These are phyloP conservation scores for Tupaia tana DNA, from an alignment of 2,113 vertebrate genomes.

Conservation along the genomic window DNA sequence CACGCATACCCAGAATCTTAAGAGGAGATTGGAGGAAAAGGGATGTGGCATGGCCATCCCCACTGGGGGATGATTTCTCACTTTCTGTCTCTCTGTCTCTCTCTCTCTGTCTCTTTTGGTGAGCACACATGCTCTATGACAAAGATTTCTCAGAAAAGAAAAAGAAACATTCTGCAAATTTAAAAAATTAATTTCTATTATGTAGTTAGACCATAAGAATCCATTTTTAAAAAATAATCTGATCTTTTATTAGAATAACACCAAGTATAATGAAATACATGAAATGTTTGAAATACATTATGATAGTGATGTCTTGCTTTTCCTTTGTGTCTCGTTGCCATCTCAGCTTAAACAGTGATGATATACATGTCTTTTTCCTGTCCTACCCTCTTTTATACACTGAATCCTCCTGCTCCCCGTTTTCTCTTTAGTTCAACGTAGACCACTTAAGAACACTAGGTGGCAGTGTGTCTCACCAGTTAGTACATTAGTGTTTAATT, in stretches of 20 bases:
- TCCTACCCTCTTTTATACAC: accelerated
- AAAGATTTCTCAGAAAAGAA: no score
- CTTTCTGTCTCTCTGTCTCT: no score
- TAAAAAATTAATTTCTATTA: neutral
- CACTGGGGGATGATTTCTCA: no score
- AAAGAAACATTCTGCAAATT: neutral
- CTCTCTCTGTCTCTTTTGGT: no score
- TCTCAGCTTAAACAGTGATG: neutral
- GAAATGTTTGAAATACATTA: constrained; percentile 7
- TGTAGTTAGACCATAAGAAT: neutral
- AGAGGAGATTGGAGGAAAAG: no score
- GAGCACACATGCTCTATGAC: no score
- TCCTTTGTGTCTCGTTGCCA: neutral
- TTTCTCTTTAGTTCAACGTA: neutral
- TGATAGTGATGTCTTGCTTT: neutral
- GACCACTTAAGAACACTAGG: constrained; percentile 75
- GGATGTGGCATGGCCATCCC: no score
- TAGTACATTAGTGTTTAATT: neutral
- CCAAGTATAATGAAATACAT: neutral
- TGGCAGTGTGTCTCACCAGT: constrained; percentile 77
- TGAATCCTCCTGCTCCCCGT: neutral
- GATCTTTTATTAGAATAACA: constrained; percentile 34
- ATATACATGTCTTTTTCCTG: neutral
- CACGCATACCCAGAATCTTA: no score
- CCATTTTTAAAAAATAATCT: constrained; percentile 30